Evolutionary conservation across 2,888 invertebrate genomes (phyloP).

Genomic region (Lycaena phlaeas): DNA sequence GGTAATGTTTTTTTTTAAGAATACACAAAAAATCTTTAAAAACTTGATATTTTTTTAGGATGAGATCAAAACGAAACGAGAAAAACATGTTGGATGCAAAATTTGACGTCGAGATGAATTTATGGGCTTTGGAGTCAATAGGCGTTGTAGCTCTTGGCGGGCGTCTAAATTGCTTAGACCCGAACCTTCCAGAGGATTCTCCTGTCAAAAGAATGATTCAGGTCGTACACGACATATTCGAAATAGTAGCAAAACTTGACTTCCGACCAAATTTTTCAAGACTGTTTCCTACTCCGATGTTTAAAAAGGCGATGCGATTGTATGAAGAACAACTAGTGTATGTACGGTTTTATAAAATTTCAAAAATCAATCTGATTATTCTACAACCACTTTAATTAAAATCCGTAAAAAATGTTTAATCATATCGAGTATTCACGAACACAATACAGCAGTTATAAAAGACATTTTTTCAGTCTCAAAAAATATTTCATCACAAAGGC

Average conservation of each 20-base stretch:
- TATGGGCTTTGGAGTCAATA: conserved; percentile 76
- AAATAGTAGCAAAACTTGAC: conserved; percentile 32
- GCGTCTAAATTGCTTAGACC: conserved; percentile 40
- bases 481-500: conserved; percentile 13
- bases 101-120: conserved; percentile 67
- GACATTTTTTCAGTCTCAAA: conserved; percentile 13
- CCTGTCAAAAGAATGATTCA: conserved; percentile 36
- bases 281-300: conserved; percentile 35
- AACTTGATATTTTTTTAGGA: too few species aligned
- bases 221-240: conserved; percentile 38
- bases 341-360: conserved; percentile 15
- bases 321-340: conserved; percentile 44
- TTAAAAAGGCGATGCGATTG: conserved; percentile 38
- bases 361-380: too few species aligned
- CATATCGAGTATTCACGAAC: too few species aligned
- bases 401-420: too few species aligned
- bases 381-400: neutral
- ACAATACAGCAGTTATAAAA: too few species aligned
- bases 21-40: too few species aligned
- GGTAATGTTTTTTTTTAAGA: too few species aligned
- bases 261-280: conserved; percentile 43
- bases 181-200: conserved; percentile 34
- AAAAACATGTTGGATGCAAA: conserved; percentile 68
- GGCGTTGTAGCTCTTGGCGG: conserved; percentile 45
- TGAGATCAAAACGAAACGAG: conserved; percentile 58